Evolutionary conservation across 1,140 invertebrate species (phyloP).

Genomic region (Drosophila tani): DNA sequence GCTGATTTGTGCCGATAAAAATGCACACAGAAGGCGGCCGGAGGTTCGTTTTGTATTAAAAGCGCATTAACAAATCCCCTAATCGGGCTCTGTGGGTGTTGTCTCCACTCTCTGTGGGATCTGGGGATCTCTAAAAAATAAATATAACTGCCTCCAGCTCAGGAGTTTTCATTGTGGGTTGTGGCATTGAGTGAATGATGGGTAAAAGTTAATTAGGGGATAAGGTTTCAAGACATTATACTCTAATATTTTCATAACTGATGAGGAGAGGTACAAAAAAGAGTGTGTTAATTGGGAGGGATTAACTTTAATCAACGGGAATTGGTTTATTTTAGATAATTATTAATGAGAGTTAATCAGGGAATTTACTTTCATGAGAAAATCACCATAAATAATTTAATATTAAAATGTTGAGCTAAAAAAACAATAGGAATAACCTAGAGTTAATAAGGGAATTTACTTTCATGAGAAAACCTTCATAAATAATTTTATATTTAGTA

Average conservation of each 20-base stretch:
- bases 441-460: neutral
- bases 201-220: conserved; percentile 17
- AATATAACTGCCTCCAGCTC: neutral
- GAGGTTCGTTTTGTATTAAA: conserved; percentile 66
- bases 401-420: neutral
- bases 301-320: neutral
- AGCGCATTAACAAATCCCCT: conserved; percentile 81
- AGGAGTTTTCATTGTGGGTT: conserved; percentile 6
- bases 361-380: neutral
- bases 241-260: conserved; percentile 1
- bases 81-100: conserved; percentile 58
- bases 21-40: conserved; percentile 55
- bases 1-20: conserved; percentile 39
- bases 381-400: neutral
- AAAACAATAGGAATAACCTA: neutral
- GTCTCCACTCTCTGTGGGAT: neutral
- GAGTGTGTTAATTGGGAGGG: neutral
- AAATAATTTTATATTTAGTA: neutral
- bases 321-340: neutral
- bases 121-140: neutral
- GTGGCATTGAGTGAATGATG: conserved; percentile 18
- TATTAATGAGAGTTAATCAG: neutral
- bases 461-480: neutral
- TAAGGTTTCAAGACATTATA: conserved; percentile 12
- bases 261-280: neutral